These are phyloP conservation scores for Ips nitidus DNA, from an alignment of 1,140 invertebrate genomes.

Conservation along the genomic window DNA sequence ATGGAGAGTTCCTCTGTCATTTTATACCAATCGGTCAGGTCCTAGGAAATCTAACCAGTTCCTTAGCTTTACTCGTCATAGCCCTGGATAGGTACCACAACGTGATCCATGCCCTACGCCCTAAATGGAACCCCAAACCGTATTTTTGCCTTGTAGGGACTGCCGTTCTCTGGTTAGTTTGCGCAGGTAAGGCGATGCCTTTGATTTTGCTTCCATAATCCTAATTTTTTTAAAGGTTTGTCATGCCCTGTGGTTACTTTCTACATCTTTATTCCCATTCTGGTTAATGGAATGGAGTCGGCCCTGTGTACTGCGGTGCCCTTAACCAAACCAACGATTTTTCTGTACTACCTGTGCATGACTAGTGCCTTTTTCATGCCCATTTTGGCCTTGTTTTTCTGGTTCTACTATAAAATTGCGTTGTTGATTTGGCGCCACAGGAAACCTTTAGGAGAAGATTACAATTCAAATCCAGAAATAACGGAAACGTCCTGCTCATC, in stretches of 20 bases:
- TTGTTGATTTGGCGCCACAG: conserved; percentile 54
- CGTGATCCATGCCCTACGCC: conserved; percentile 49
- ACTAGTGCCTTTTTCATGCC: conserved; percentile 58
- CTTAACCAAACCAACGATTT: conserved; percentile 47
- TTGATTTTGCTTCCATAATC: not conserved
- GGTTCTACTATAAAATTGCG: conserved; percentile 58
- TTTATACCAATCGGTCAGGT: conserved; percentile 57
- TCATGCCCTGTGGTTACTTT: conserved; percentile 43
- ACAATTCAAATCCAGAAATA: conserved; percentile 31
- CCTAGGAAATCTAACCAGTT: conserved; percentile 54
- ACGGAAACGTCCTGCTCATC: conserved; percentile 36
- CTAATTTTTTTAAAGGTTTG: conserved; percentile 41
- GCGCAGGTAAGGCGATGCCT: conserved; percentile 41
- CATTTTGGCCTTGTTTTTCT: conserved; percentile 55
- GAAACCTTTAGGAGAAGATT: conserved; percentile 37
- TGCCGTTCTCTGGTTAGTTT: conserved; percentile 49
- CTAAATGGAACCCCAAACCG: conserved; percentile 52
- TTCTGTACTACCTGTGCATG: conserved; percentile 50
- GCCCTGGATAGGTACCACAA: conserved; percentile 58
- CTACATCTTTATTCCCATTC: conserved; percentile 37
- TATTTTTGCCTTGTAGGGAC: conserved; percentile 43
- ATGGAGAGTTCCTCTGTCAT: conserved; percentile 54
- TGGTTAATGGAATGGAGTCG: conserved; percentile 29
- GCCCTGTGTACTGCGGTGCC: conserved; percentile 21
- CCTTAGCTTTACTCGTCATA: conserved; percentile 57